Base-by-base conservation (phyloP, 1,140 invertebrate genomes). In the Dryas iulia region DNA sequence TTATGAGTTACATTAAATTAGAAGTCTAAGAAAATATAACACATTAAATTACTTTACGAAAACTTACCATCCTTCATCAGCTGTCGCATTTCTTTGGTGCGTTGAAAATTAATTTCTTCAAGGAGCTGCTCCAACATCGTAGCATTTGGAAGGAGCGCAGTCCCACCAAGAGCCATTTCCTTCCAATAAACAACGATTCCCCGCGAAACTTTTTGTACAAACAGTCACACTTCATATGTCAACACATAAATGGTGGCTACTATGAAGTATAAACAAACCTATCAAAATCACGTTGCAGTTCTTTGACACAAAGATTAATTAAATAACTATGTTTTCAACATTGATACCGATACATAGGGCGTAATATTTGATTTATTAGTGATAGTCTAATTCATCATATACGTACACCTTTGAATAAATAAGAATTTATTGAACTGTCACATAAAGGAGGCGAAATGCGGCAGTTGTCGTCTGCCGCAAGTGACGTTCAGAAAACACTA, bases 61-160 rank as follows among this genome's bases (percentile, higher is more conserved):
- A 52, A 76, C 93, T 88, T 89, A 97, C 96, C 96, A 92, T 97
- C 96, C 91, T 97, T 97, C 68, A 97, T 92, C 74, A 97, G 92
- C 87, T 97, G 96, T 47, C 97, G 92, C 94, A 97, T 96, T 91
- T 98, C 97, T 87, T 97, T 97, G 4, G 96, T 96, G 59, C 97
- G 93, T 84, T 97, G 97, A 81, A 97, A 98, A 85, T 97, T 97
- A 68, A 98, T 97, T 86, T 98, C 97, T 80, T 97, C 96, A 18
- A 98, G 92, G 23, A 98, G 92, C 78, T 97, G 96, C 82, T 97
- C 96, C 69, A 97, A 86, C 84, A 95, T 94, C n/a, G 95, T 97
- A 12, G 96, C 94, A 26, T 94, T 92, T 81, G 94, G 94, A 33
- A 95, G 79, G 47, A 94, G 92, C 53, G 92, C 90, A 8, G 94